These are phyloP conservation scores for Pachyramphus minor DNA, from an alignment of 2,113 vertebrate species.

Conservation along the genomic window DNA sequence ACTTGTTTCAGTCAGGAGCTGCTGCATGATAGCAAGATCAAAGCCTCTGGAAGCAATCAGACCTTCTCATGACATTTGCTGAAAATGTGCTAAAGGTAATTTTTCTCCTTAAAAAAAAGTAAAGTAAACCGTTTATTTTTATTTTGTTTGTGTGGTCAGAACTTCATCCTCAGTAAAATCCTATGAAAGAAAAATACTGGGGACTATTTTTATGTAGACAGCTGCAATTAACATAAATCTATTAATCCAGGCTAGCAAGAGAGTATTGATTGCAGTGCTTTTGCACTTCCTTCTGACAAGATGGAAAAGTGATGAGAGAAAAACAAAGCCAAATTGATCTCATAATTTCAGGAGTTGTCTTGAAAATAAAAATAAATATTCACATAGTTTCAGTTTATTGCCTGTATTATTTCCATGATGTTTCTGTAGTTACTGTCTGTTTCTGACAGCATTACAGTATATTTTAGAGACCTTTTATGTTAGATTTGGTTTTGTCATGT, in stretches of 20 bases:
- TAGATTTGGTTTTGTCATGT: background rate
- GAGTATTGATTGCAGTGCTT: background rate
- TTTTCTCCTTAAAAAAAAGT: background rate
- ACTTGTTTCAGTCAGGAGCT: background rate
- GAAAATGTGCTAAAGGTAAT: background rate
- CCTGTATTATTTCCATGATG: background rate
- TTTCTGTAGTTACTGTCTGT: background rate
- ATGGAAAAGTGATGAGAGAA: background rate
- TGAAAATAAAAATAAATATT: constrained; percentile 14
- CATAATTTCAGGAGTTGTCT: constrained; percentile 6
- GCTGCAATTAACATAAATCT: background rate
- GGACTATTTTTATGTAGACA: background rate
- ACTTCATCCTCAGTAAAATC: background rate
- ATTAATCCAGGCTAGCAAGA: background rate
- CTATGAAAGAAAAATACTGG: background rate
- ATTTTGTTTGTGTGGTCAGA: background rate
- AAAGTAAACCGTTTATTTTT: background rate
- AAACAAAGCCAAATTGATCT: background rate
- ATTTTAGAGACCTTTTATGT: background rate
- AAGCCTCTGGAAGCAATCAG: background rate
- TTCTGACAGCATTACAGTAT: background rate
- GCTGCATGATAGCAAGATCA: background rate
- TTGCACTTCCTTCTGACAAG: background rate
- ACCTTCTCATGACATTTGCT: background rate
- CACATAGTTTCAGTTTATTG: background rate